These are phyloP conservation scores for Nasonia oneida DNA, from an alignment of 2,888 invertebrate species.

Conservation along the genomic window DNA sequence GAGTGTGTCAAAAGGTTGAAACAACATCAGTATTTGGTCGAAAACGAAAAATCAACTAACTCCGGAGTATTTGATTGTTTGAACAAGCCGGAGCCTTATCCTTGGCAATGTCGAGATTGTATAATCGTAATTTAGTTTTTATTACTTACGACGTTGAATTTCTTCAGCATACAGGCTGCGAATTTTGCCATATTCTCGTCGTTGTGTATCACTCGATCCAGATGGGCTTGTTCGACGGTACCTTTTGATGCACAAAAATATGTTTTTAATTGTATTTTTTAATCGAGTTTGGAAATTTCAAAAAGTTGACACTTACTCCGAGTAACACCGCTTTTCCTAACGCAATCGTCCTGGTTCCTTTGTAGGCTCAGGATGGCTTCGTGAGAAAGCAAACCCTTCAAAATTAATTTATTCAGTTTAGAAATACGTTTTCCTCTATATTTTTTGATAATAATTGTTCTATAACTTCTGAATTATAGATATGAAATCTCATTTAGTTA, in stretches of 20 bases:
- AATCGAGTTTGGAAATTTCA: not conserved
- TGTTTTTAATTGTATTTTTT: not conserved
- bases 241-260: not conserved
- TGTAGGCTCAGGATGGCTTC: not conserved
- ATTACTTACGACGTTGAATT: slow-evolving; percentile 11
- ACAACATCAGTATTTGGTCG: not conserved
- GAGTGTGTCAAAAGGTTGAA: not conserved
- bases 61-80: not conserved
- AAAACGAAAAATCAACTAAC: not conserved
- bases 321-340: not conserved
- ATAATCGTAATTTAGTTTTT: not conserved
- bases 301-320: not conserved
- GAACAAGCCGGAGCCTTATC: not conserved
- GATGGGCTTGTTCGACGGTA: not conserved
- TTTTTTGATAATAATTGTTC: too few species aligned
- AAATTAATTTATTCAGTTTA: not conserved
- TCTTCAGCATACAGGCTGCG: slow-evolving; percentile 17
- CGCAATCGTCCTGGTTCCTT: not conserved
- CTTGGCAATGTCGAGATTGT: not conserved
- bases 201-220: not conserved
- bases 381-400: not conserved
- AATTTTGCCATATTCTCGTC: not conserved
- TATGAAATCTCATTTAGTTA: too few species aligned
- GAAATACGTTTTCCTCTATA: too few species aligned
- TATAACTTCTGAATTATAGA: too few species aligned